phyloP scores from a whole-genome alignment of 2,797 vertebrate genomes.

The Hirundo rustica region DNA sequence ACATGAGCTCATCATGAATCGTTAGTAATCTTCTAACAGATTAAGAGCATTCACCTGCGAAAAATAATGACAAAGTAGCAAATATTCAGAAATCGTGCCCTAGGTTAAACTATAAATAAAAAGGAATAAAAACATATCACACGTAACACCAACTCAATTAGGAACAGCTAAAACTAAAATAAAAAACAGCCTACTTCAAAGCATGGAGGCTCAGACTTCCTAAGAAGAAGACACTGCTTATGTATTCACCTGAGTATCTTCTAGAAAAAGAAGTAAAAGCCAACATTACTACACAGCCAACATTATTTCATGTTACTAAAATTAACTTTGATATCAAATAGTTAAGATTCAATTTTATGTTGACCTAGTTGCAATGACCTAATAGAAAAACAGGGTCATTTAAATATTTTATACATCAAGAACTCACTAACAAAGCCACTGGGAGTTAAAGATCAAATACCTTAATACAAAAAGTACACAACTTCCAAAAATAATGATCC shows the following conservation, averaged over 20 bases:
- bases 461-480: neutral
- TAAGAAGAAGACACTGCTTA: neutral
- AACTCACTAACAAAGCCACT: neutral
- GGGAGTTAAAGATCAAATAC: slow-evolving; percentile 16
- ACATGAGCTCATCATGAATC: neutral
- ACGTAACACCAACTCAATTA: neutral
- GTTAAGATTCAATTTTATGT: slow-evolving; percentile 28
- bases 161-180: neutral
- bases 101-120: neutral
- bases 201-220: neutral
- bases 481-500: neutral
- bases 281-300: neutral
- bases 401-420: slow-evolving; percentile 30
- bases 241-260: neutral
- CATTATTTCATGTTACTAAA: slow-evolving; percentile 27
- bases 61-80: neutral
- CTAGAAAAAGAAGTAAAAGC: neutral
- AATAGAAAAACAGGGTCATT: neutral
- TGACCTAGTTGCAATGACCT: slow-evolving; percentile 37
- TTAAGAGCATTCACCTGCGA: neutral
- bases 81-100: neutral
- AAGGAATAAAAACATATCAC: neutral
- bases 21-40: neutral
- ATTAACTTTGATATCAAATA: slow-evolving; percentile 18
- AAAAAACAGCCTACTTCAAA: neutral